Conservation (phyloP, 2,888 invertebrate species). For the Drosophila pegasa region DNA sequence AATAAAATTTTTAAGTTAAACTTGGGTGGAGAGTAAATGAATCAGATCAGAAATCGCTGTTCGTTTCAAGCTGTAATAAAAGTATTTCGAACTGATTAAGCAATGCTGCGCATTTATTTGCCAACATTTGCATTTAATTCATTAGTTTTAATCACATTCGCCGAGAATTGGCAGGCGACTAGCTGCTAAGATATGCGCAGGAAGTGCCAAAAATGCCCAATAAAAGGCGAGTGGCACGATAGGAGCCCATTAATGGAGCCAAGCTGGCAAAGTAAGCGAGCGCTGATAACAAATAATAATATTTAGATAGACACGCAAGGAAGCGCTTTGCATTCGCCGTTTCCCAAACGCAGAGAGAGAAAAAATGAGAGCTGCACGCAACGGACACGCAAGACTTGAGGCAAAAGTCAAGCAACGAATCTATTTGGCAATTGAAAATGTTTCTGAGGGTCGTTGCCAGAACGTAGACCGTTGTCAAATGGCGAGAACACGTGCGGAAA, state of each 20-base stretch:
- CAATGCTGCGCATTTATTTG: neutral
- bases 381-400: constrained; percentile 41
- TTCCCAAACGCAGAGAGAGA: constrained; percentile 16
- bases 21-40: too few relatives aligned
- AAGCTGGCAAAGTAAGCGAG: constrained; percentile 46
- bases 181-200: constrained; percentile 61
- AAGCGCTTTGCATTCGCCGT: constrained; percentile 68
- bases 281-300: constrained; percentile 72
- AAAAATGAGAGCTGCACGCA: constrained; percentile 41
- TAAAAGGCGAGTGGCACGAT: constrained; percentile 61
- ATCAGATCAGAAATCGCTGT: neutral
- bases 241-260: constrained; percentile 63
- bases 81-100: neutral
- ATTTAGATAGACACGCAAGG: constrained; percentile 71
- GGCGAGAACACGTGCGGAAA: constrained; percentile 27
- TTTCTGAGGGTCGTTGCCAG: constrained; percentile 4
- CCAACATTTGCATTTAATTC: constrained; percentile 41
- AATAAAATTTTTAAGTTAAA: too few relatives aligned
- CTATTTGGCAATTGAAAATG: constrained; percentile 43
- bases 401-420: constrained; percentile 58
- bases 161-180: constrained; percentile 34
- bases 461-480: constrained; percentile 2
- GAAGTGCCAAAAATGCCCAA: constrained; percentile 49
- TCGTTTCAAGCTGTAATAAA: neutral
- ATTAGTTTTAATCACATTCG: constrained; percentile 59